These are phyloP conservation scores for Ectemnius cavifrons DNA, from an alignment of 2,888 invertebrate species.

Conservation along the genomic window DNA sequence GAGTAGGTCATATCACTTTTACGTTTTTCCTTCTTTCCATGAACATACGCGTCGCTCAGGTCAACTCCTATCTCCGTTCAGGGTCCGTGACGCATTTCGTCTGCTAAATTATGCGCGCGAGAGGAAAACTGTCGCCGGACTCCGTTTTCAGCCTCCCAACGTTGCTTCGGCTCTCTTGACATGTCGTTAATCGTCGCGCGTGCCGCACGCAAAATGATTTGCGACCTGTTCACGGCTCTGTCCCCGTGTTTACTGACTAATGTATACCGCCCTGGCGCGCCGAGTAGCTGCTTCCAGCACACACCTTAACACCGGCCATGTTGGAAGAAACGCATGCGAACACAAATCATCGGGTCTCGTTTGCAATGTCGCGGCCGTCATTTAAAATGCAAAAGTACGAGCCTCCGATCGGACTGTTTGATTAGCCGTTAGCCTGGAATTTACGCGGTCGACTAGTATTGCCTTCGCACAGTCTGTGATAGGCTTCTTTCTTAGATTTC, in stretches of 20 bases:
- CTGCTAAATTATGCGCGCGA: too few species aligned
- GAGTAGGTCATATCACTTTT: too few species aligned
- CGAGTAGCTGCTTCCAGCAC: too few species aligned
- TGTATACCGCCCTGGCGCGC: slow-evolving; percentile 12
- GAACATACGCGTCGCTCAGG: not conserved
- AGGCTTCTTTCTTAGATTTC: too few species aligned
- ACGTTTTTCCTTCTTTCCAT: not conserved
- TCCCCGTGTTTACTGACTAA: slow-evolving; percentile 22
- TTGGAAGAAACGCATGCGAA: slow-evolving; percentile 19
- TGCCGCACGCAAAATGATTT: slow-evolving; percentile 56
- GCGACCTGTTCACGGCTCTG: slow-evolving; percentile 29
- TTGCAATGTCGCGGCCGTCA: slow-evolving; percentile 5
- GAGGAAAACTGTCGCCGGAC: too few species aligned
- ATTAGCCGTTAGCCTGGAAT: slow-evolving; percentile 19
- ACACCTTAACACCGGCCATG: not conserved
- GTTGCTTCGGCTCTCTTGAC: slow-evolving; percentile 20
- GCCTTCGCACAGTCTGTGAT: too few species aligned
- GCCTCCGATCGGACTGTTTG: slow-evolving; percentile 2
- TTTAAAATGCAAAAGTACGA: slow-evolving; percentile 34
- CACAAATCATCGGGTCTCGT: slow-evolving; percentile 43
- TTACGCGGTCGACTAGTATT: too few species aligned
- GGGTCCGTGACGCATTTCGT: too few species aligned
- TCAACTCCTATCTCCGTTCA: too few species aligned
- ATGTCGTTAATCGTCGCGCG: slow-evolving; percentile 52
- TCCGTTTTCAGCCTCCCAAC: too few species aligned